These are phyloP conservation scores for Drosophila pseudoananassae DNA, from an alignment of 1,140 invertebrate species.

Conservation along the genomic window DNA sequence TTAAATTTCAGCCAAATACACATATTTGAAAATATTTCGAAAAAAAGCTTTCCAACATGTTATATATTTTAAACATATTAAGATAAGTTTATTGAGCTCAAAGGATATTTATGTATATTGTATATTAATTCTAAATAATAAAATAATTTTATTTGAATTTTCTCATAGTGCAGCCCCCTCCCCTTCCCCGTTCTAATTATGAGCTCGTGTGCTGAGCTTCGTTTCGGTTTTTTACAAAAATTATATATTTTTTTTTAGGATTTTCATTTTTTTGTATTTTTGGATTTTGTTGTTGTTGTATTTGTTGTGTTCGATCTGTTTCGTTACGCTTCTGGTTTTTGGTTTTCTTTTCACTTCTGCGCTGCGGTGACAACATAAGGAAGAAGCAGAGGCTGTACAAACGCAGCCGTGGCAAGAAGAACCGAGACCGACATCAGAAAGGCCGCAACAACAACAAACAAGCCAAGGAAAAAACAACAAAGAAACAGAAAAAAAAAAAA, in stretches of 20 bases:
- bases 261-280: background rate
- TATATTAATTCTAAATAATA: too few species aligned
- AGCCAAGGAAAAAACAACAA: slow-evolving; percentile 35
- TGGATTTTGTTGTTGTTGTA: slow-evolving; percentile 19
- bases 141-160: too few species aligned
- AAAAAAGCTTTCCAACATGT: too few species aligned
- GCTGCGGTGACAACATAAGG: slow-evolving; percentile 71
- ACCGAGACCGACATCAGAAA: slow-evolving; percentile 19
- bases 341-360: slow-evolving; percentile 64
- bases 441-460: slow-evolving; percentile 31
- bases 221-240: slow-evolving; percentile 36
- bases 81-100: too few species aligned
- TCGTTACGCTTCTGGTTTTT: slow-evolving; percentile 84
- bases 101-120: too few species aligned
- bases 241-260: slow-evolving; percentile 1
- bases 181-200: slow-evolving; percentile 68
- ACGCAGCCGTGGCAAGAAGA: slow-evolving; percentile 6
- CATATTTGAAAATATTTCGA: too few species aligned
- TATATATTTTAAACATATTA: too few species aligned
- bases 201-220: slow-evolving; percentile 67
- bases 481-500: slow-evolving; percentile 8
- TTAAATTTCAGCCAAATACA: too few species aligned
- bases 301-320: slow-evolving; percentile 48
- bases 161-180: background rate
- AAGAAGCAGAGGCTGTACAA: slow-evolving; percentile 9